These are phyloP conservation scores for Serripes groenlandicus DNA, from an alignment of 2,888 invertebrate species.

Conservation along the genomic window DNA sequence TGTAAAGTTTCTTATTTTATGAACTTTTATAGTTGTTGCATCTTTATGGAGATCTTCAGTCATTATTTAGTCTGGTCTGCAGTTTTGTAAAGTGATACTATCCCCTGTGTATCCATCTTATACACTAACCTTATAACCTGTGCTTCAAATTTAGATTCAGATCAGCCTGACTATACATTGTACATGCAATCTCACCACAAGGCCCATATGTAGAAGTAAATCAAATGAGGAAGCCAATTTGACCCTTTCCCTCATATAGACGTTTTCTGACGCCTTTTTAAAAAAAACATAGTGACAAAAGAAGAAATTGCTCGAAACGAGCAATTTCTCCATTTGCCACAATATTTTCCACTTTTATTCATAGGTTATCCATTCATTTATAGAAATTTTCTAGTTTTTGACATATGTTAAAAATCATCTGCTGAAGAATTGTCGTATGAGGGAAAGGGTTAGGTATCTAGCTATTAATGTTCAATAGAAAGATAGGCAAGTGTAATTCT, in stretches of 20 bases:
- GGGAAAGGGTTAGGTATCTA: no score
- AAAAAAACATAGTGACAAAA: not conserved
- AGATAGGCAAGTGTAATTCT: no score
- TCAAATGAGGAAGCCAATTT: not conserved
- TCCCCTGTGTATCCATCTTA: not conserved
- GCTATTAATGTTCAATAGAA: no score
- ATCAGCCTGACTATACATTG: not conserved
- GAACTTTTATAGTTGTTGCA: no score
- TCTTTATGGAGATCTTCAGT: no score
- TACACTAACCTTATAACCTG: not conserved
- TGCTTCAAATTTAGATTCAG: not conserved
- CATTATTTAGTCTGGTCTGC: not conserved
- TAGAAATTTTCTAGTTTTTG: no score
- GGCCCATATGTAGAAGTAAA: not conserved
- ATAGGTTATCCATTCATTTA: no score
- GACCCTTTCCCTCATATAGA: not conserved
- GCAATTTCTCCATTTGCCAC: not conserved
- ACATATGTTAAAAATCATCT: no score
- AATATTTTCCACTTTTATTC: no score
- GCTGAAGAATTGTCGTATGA: no score
- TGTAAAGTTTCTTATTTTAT: no score
- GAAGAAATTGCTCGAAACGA: not conserved
- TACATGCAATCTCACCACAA: not conserved
- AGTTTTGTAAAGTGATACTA: not conserved
- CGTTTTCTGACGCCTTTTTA: not conserved